These are phyloP conservation scores for Phocides pigmalion DNA, from an alignment of 1,140 invertebrate genomes.

Conservation along the genomic window DNA sequence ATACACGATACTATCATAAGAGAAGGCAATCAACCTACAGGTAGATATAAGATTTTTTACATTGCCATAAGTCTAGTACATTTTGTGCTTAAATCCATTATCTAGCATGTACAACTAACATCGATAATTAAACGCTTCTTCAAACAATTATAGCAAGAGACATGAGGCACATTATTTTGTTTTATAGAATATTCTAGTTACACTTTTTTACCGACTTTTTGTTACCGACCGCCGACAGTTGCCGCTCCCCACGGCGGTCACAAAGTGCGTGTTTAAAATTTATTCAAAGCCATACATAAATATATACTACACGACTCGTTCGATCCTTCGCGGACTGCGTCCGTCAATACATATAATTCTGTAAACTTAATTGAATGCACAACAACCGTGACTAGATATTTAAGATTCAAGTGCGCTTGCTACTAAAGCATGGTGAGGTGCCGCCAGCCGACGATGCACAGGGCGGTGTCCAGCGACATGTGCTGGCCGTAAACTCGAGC, in stretches of 20 bases:
- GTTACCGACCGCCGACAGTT: no score
- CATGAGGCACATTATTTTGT: constrained; percentile 27
- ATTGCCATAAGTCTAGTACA: constrained; percentile 20
- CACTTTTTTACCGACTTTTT: no score
- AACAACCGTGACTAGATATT: constrained; percentile 67
- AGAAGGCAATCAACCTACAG: constrained; percentile 13
- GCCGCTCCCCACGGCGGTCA: background rate
- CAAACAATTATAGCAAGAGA: constrained; percentile 22
- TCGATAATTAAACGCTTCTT: constrained; percentile 20
- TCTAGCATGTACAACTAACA: constrained; percentile 25
- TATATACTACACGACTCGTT: no score
- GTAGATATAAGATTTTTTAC: constrained; percentile 4
- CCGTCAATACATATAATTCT: constrained; percentile 16
- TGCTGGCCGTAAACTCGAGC: no score
- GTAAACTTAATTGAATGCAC: constrained; percentile 41
- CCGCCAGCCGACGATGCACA: constrained; percentile 22
- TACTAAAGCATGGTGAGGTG: constrained; percentile 40
- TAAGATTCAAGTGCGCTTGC: constrained; percentile 54
- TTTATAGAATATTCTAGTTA: constrained; percentile 11
- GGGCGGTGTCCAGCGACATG: constrained; percentile 5
- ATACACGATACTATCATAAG: constrained; percentile 18
- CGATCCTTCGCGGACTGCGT: constrained; percentile 10
- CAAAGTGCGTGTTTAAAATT: background rate
- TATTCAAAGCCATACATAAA: constrained; percentile 1
- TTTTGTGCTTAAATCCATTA: constrained; percentile 28